These are phyloP conservation scores for Chelonia mydas DNA, from an alignment of 2,797 vertebrate genomes.

Conservation along the genomic window DNA sequence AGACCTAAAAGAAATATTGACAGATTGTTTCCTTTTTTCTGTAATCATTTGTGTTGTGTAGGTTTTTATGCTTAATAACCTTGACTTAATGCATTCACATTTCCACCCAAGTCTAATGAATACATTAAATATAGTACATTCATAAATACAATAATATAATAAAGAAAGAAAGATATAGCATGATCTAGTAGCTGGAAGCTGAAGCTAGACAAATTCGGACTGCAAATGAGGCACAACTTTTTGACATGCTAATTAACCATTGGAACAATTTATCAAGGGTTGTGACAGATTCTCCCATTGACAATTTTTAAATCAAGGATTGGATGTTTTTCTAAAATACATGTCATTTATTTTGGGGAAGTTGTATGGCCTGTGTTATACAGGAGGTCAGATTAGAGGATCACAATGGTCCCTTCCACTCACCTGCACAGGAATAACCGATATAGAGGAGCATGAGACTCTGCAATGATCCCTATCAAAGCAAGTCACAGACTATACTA, in stretches of 20 bases:
- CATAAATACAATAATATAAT: neutral
- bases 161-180: neutral
- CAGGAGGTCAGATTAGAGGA: neutral
- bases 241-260: neutral
- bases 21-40: neutral
- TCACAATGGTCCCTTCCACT: neutral
- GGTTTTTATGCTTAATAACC: neutral
- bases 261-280: neutral
- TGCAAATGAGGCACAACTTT: neutral
- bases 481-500: neutral
- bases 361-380: neutral
- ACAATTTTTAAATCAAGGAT: neutral
- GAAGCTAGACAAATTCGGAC: neutral
- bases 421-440: neutral
- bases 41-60: neutral
- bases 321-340: neutral
- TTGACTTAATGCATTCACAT: neutral
- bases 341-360: neutral
- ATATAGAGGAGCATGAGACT: neutral
- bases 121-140: neutral
- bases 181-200: neutral
- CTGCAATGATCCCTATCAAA: constrained; percentile 6
- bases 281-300: neutral
- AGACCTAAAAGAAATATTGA: neutral
- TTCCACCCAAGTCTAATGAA: neutral